Percentiles rank a stretch among this genome's conserved stretches.
These are phyloP conservation scores for Phragmatobia fuliginosa DNA, from an alignment of 2,888 invertebrate species.

Conservation along the genomic window DNA sequence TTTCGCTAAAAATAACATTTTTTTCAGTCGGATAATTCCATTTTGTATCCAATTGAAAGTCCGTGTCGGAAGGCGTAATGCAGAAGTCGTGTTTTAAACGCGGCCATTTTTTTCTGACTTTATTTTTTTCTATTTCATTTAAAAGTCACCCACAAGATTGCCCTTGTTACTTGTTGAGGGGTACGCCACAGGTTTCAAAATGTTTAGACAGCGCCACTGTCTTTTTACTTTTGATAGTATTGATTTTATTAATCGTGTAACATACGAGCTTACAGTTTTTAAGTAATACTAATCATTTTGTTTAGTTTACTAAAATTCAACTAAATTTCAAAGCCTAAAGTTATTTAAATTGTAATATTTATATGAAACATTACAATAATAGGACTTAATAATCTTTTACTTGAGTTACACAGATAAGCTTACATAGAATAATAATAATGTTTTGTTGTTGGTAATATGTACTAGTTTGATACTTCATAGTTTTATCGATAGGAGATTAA, in stretches of 20 bases:
- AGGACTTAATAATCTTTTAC: no score
- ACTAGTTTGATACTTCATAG: background rate
- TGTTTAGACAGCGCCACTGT: conserved; percentile 41
- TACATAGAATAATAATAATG: no score
- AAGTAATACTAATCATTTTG: no score
- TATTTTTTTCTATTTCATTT: conserved; percentile 71
- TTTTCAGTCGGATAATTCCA: conserved; percentile 47
- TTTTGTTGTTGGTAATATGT: no score
- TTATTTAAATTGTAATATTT: no score
- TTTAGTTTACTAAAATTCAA: background rate
- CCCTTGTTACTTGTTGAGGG: conserved; percentile 69
- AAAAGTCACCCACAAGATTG: conserved; percentile 82
- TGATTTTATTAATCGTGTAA: background rate
- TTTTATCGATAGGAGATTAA: background rate
- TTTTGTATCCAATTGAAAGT: conserved; percentile 53
- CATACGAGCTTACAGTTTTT: no score
- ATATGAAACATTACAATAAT: no score
- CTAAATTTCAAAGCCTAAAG: background rate
- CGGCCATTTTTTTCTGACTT: conserved; percentile 58
- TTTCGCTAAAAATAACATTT: conserved; percentile 25
- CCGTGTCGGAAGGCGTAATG: conserved; percentile 69
- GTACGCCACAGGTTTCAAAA: conserved; percentile 59
- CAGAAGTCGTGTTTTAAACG: conserved; percentile 78
- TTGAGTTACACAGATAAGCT: background rate
- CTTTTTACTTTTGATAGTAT: background rate